phyloP scores from a whole-genome alignment of 1,140 invertebrate species.

The Battus philenor region DNA sequence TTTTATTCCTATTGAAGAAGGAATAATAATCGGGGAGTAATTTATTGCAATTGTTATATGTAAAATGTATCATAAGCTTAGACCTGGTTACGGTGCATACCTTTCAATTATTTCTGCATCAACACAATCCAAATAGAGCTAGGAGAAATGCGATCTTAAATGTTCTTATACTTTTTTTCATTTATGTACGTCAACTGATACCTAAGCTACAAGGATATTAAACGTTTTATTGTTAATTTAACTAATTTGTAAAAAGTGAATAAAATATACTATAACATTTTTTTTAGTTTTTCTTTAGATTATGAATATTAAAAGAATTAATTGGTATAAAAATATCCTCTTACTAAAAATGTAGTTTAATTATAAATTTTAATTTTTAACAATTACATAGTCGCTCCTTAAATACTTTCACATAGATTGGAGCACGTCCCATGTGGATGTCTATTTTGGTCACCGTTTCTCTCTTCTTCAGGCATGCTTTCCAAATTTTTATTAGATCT shows the following conservation, averaged over 20 bases:
- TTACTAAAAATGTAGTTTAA: too few relatives aligned
- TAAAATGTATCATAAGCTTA: slow-evolving; percentile 4
- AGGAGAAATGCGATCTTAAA: neutral
- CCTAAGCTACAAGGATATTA: slow-evolving; percentile 28
- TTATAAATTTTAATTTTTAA: too few relatives aligned
- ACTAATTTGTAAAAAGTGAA: slow-evolving; percentile 64
- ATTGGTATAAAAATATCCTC: too few relatives aligned
- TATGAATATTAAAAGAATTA: too few relatives aligned
- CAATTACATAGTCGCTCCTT: neutral
- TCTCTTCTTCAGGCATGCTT: too few relatives aligned
- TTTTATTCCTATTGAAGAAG: too few relatives aligned
- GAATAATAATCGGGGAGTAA: neutral
- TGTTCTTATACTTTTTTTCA: too few relatives aligned
- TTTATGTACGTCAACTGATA: slow-evolving; percentile 20
- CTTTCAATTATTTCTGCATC: neutral
- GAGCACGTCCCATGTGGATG: too few relatives aligned
- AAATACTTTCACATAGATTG: too few relatives aligned
- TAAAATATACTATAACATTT: slow-evolving; percentile 61
- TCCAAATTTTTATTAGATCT: too few relatives aligned
- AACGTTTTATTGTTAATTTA: slow-evolving; percentile 39
- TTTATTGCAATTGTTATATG: slow-evolving; percentile 2
- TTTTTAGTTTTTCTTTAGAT: slow-evolving; percentile 20
- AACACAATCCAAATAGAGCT: neutral
- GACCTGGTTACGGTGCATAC: slow-evolving; percentile 11
- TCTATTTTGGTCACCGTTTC: too few relatives aligned